phyloP scores from a whole-genome alignment of 2,797 vertebrate genomes.

The Aeoliscus strigatus region DNA sequence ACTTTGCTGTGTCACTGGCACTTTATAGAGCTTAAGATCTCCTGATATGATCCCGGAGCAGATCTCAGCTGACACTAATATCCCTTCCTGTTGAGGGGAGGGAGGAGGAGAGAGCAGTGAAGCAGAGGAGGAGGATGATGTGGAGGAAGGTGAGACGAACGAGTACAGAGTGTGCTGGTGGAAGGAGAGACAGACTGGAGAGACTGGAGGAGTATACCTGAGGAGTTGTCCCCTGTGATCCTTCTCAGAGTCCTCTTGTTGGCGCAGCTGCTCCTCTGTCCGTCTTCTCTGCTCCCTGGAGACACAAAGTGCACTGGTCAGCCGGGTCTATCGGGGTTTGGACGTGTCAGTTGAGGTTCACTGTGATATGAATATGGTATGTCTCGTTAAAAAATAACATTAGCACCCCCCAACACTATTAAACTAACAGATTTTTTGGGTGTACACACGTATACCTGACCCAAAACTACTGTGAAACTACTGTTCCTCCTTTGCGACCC shows the following conservation, averaged over 20 bases:
- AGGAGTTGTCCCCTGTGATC: conserved; percentile 18
- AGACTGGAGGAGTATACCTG: conserved; percentile 41
- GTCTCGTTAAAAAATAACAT: no score
- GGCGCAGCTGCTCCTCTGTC: conserved; percentile 43
- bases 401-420: no score
- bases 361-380: no score
- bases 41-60: conserved; percentile 44
- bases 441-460: no score
- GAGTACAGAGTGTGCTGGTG: conserved; percentile 16
- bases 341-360: background rate
- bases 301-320: conserved; percentile 23
- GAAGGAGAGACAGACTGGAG: conserved; percentile 12
- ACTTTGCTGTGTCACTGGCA: conserved; percentile 55
- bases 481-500: no score
- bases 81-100: conserved; percentile 24
- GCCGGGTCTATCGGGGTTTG: no score
- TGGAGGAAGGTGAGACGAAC: conserved; percentile 25
- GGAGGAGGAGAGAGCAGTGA: conserved; percentile 20
- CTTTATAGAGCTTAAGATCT: conserved; percentile 59
- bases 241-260: conserved; percentile 25
- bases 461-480: conserved; percentile 9
- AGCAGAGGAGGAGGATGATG: conserved; percentile 24
- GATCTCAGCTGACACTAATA: conserved; percentile 50
- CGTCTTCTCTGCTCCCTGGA: conserved; percentile 45
- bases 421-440: conserved; percentile 14